Percentiles rank a stretch among this genome's conserved stretches.
Conservation (phyloP, 2,888 invertebrate species). For the Cistogaster globosa region DNA sequence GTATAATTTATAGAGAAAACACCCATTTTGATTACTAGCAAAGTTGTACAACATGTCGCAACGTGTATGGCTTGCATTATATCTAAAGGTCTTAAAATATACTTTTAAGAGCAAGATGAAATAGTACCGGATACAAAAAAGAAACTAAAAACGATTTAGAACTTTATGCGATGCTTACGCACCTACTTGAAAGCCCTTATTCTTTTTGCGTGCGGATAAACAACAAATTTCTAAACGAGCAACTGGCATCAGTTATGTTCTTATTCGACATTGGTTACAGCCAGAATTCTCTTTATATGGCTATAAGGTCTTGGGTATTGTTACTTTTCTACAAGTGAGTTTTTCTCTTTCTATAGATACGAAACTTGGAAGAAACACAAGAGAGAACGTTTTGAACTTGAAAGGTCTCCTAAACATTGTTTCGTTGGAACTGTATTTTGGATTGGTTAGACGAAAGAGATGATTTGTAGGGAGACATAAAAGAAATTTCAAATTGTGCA, state of each 20-base stretch:
- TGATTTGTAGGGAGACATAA: too few relatives aligned
- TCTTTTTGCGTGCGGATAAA: slow-evolving; percentile 91
- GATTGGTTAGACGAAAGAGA: too few relatives aligned
- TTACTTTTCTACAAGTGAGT: slow-evolving; percentile 84
- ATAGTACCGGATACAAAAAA: too few relatives aligned
- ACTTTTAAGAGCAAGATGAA: too few relatives aligned
- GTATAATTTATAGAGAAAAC: too few relatives aligned
- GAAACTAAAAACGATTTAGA: too few relatives aligned
- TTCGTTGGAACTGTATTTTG: too few relatives aligned
- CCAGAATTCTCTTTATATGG: slow-evolving; percentile 84
- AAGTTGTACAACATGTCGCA: too few relatives aligned
- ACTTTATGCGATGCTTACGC: slow-evolving; percentile 84
- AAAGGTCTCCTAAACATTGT: slow-evolving; percentile 65
- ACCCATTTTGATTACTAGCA: too few relatives aligned
- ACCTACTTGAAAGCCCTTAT: slow-evolving; percentile 88
- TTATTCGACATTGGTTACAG: slow-evolving; percentile 84
- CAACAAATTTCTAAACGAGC: slow-evolving; percentile 93
- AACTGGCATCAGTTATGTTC: slow-evolving; percentile 91
- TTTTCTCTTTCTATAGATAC: slow-evolving; percentile 77
- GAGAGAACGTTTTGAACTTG: slow-evolving; percentile 73
- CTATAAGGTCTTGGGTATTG: slow-evolving; percentile 84
- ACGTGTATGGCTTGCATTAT: too few relatives aligned
- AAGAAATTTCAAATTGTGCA: too few relatives aligned
- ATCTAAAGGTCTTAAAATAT: too few relatives aligned
- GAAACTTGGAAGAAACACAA: slow-evolving; percentile 78